Base-by-base conservation (phyloP, 2,113 vertebrate genomes). In the Ranitomeya variabilis region DNA sequence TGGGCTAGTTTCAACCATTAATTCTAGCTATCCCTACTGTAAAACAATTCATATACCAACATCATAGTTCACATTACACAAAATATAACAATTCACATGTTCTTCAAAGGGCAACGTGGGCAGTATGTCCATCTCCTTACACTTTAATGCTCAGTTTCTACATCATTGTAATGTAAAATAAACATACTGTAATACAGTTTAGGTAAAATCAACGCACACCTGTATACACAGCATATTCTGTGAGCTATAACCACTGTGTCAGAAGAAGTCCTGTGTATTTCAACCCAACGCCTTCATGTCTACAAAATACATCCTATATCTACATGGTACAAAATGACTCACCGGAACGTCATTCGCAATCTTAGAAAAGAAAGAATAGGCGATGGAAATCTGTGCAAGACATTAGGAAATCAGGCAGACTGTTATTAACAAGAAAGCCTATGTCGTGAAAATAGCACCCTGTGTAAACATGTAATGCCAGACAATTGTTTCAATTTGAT, bases 361-460 rank as follows among this genome's bases (percentile, higher is more conserved):
- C 11, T 60, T 60, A 37, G 60, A 51, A 83, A 45, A 83, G 54
- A 54, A 59, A 80, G 4, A 74, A 23, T 23, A 80, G 10, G 1
- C 3, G 45, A 54, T 23, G 13, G 62, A 12, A 67, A 69, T 83
- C 21, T 83, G 62, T 52, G 45, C 45, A 69, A 83, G 13, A 67
- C 81, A 69, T 83, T 83, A 83, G 23, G 81, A 23, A 69, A 83
- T 67, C 64, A 54, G 15, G 81, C 62, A 83, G 62, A 18, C 64
- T 55, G 82, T 71, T 71, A 71, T 84, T 69, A 84, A 52, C 31
- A 62, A 64, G 74, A 87, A 87, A 87, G 85, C 71, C 60, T 51
- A 21, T 79, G 85, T 86, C 60, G 13, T 55, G 60, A 7, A 78
- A 80, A 78, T 66, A 55, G 60, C 51, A 62, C 45, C 60, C 60